A percentile compares a stretch with the other conserved stretches of the same genome.
Conservation (phyloP, 2,888 invertebrate species). For the Napeogenes sylphis region DNA sequence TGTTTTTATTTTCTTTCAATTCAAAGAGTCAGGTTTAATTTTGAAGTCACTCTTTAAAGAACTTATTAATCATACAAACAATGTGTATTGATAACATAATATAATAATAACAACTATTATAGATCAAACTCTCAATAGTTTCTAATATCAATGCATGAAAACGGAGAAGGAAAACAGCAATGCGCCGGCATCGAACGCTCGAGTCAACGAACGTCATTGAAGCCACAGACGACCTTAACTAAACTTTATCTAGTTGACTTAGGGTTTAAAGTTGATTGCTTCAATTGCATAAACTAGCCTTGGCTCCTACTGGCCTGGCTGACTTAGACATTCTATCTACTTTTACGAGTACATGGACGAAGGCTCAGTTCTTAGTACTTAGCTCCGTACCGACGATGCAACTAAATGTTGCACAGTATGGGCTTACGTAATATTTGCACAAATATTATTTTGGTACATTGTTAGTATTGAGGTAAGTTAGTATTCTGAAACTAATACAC, state of each 20-base stretch:
- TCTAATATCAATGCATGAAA: conserved; percentile 76
- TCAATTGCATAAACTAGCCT: conserved; percentile 65
- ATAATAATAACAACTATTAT: conserved; percentile 34
- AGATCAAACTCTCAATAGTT: conserved; percentile 60
- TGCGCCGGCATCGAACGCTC: conserved; percentile 73
- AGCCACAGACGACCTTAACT: conserved; percentile 40
- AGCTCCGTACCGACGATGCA: conserved; percentile 46
- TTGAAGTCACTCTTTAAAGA: not conserved
- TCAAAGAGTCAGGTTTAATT: not conserved
- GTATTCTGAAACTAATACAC: too few relatives aligned
- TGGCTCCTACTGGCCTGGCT: conserved; percentile 77
- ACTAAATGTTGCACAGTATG: conserved; percentile 36
- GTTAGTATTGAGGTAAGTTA: conserved; percentile 20
- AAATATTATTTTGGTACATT: conserved; percentile 54
- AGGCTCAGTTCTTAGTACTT: conserved; percentile 66
- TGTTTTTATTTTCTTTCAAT: not conserved
- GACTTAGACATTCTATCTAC: conserved; percentile 79
- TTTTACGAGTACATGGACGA: conserved; percentile 74
- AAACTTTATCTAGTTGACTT: conserved; percentile 37
- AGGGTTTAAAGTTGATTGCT: conserved; percentile 46
- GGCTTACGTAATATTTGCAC: conserved; percentile 52
- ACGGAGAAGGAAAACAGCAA: conserved; percentile 77
- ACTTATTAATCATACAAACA: not conserved
- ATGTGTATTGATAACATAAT: conserved; percentile 5
- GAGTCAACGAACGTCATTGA: conserved; percentile 78